These are phyloP conservation scores for Apocrypta bakeri DNA, from an alignment of 1,140 invertebrate genomes.

Conservation along the genomic window DNA sequence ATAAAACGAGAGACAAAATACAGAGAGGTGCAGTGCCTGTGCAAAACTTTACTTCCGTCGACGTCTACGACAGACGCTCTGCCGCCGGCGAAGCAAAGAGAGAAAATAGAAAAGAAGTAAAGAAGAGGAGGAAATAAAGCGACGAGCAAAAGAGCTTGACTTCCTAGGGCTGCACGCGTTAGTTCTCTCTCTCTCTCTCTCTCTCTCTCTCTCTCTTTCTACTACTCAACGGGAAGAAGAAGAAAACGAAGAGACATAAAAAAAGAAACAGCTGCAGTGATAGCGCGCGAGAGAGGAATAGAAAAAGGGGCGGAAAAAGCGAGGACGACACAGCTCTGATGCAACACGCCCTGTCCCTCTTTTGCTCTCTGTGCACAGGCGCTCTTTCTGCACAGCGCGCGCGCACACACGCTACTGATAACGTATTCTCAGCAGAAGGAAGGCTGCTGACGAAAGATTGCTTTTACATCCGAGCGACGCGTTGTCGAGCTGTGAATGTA, in stretches of 20 bases:
- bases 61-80: neutral
- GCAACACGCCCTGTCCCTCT: neutral
- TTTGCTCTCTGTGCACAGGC: no score
- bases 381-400: no score
- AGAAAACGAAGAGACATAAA: constrained; percentile 46
- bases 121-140: constrained; percentile 54
- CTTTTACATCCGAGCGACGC: constrained; percentile 63
- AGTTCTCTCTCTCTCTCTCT: neutral
- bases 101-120: neutral
- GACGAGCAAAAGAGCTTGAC: constrained; percentile 8
- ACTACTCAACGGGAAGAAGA: neutral
- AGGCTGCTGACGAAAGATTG: constrained; percentile 68
- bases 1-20: neutral
- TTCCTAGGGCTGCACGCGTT: constrained; percentile 14
- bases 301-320: constrained; percentile 6
- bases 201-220: neutral
- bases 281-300: neutral
- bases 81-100: neutral
- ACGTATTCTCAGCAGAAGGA: constrained; percentile 68
- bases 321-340: constrained; percentile 34
- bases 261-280: neutral
- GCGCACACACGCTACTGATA: constrained; percentile 58
- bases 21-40: no score
- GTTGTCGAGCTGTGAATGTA: constrained; percentile 62
- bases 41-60: constrained; percentile 17